A percentile compares a stretch with the other conserved stretches of the same genome.
Conservation (phyloP, 2,797 vertebrate species). For the Lycodopsis pacificus region DNA sequence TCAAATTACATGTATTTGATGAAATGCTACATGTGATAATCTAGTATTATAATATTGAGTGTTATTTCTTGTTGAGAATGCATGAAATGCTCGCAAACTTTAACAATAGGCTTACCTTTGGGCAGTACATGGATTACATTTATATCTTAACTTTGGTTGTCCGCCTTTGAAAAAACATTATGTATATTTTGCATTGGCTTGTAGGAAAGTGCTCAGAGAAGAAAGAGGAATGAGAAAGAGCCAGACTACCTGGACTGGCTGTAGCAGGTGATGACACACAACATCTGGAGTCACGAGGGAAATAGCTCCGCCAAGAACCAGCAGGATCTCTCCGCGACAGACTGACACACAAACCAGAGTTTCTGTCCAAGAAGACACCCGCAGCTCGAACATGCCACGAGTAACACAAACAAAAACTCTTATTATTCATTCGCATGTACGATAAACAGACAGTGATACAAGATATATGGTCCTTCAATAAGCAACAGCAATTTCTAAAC, state of each 20-base stretch:
- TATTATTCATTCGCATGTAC: not conserved
- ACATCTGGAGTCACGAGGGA: slow-evolving; percentile 70
- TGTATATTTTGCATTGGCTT: not conserved
- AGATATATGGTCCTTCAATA: not conserved
- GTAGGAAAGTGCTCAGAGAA: slow-evolving; percentile 14
- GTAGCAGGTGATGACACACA: slow-evolving; percentile 52
- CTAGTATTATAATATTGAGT: not conserved
- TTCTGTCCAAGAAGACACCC: slow-evolving; percentile 19
- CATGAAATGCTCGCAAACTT: not conserved
- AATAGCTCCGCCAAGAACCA: slow-evolving; percentile 59
- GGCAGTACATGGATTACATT: not conserved
- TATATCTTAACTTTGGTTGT: slow-evolving; percentile 5
- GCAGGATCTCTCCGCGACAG: slow-evolving; percentile 42
- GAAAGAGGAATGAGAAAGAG: slow-evolving; percentile 24
- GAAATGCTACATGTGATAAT: not conserved
- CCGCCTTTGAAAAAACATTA: not conserved
- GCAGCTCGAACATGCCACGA: slow-evolving; percentile 10
- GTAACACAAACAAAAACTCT: slow-evolving; percentile 5
- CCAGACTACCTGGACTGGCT: slow-evolving; percentile 15
- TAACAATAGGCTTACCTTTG: not conserved
- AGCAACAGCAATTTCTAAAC: not conserved
- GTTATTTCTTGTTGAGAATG: not conserved
- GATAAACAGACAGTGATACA: not conserved
- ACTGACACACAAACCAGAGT: slow-evolving; percentile 39
- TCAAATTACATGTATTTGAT: not conserved